Base-by-base conservation (phyloP, 2,888 invertebrate species). In the Neoascia interrupta region DNA sequence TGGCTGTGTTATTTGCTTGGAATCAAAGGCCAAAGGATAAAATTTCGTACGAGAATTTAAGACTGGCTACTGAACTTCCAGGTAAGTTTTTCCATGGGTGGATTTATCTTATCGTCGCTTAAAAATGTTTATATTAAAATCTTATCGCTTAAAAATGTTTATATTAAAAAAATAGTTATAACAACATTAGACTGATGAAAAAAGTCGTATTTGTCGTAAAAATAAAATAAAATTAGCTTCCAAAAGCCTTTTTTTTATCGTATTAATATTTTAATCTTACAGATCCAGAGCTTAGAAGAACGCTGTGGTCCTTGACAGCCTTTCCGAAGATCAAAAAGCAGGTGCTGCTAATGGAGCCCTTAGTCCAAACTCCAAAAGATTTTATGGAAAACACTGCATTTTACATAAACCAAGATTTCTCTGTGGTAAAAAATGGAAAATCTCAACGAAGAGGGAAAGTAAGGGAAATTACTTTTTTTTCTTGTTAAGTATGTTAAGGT, bases 1-100 rank as follows among this genome's bases (percentile, higher is more conserved):
- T 99, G 98, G 98, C 98, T 34, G 98, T 99, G 11, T 90, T 99
- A 39, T 99, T 98, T 90, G 97, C 98, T 11, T 99, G 98, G 98
- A 99, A 99, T 91, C 97, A 98, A 87, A 92, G 98, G 81, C 97
- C 97, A 1, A 90, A 93, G 83, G 98, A 98, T 85, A 95, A 93
- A 89, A 94, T 99, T 79, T 94, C 96, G n/a, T 97, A 98, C 86
- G 99, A 99, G 90, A 98, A 98, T 90, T 91, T 99, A 70, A 92
- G 97, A 84, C 90, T 99, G 82, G 98, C 99, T 2, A 99, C 99
- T 1, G 98, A 99, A 89, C 90, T 99, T 82, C 98, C 99, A 15
- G 95, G 88, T 88, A 68, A 47, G 60, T 47, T n/a, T n/a, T n/a
- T n/a, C n/a, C n/a, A n/a, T n/a, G n/a, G n/a, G n/a, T n/a, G n/a